Conservation (phyloP, 2,797 vertebrate genomes). For the Sebastes itinus region DNA sequence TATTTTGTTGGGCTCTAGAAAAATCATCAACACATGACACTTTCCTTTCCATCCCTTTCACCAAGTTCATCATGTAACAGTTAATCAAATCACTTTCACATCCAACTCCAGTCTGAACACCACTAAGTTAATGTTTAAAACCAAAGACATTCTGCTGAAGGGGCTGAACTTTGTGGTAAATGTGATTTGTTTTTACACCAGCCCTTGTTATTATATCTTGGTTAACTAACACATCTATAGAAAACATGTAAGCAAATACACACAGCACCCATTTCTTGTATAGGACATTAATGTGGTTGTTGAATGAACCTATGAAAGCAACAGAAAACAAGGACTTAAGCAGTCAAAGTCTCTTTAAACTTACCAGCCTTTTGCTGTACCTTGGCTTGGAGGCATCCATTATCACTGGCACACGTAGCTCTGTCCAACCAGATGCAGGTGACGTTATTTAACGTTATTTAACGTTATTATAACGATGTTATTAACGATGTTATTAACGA, state of each 20-base stretch:
- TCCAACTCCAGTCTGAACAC: neutral
- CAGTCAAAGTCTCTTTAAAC: conserved; percentile 58
- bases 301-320: neutral
- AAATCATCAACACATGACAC: neutral
- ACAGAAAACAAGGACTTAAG: neutral
- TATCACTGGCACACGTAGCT: neutral
- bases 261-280: neutral
- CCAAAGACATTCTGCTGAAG: neutral
- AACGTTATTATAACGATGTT: neutral
- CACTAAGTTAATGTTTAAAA: neutral
- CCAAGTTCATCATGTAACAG: neutral
- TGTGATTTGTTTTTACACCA: neutral
- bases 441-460: neutral
- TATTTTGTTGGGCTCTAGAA: neutral
- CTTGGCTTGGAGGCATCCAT: conserved; percentile 89
- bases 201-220: neutral
- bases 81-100: neutral
- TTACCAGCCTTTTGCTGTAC: conserved; percentile 94
- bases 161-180: neutral
- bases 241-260: neutral
- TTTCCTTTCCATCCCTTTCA: neutral
- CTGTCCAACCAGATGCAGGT: neutral
- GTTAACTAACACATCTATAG: neutral
- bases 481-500: neutral
- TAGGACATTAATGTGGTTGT: too few relatives aligned